These are phyloP conservation scores for Mesodorylaimus sp. DNA, from an alignment of 2,888 invertebrate species.

Conservation along the genomic window DNA sequence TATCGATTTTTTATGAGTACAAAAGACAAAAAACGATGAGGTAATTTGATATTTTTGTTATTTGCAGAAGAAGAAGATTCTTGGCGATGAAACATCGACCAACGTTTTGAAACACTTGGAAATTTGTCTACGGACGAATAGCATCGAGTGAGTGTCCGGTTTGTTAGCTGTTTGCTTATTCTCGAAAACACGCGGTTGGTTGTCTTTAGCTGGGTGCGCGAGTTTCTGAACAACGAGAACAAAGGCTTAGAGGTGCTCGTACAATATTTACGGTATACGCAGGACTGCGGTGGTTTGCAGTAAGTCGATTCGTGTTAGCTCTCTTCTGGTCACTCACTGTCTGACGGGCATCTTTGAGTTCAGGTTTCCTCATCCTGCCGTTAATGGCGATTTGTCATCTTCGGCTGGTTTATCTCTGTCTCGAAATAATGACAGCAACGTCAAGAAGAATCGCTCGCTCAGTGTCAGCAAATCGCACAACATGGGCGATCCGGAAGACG, in stretches of 20 bases:
- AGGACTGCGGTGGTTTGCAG: constrained; percentile 62
- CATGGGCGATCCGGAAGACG: constrained; percentile 46
- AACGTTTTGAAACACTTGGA: constrained; percentile 93
- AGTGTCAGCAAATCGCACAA: neutral
- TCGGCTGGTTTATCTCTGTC: neutral
- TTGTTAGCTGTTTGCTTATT: constrained; percentile 3
- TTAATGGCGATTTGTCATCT: neutral
- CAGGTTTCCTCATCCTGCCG: neutral
- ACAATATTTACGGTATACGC: constrained; percentile 61
- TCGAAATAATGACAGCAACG: too few species aligned
- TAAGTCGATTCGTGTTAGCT: constrained; percentile 15
- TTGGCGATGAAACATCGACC: constrained; percentile 60
- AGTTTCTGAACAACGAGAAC: constrained; percentile 87
- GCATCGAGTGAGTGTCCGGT: constrained; percentile 60
- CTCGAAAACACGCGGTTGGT: constrained; percentile 3
- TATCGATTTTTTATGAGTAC: too few species aligned
- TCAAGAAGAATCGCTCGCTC: neutral
- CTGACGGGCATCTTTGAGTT: neutral
- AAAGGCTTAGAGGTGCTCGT: constrained; percentile 87
- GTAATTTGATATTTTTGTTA: neutral
- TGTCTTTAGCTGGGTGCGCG: constrained; percentile 75
- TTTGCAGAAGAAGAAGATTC: constrained; percentile 33
- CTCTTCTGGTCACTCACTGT: neutral
- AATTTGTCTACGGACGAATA: constrained; percentile 92
- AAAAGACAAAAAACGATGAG: constrained; percentile 26